Evolutionary conservation across 2,797 vertebrate species (phyloP).

Genomic region (Girardinus metallicus): DNA sequence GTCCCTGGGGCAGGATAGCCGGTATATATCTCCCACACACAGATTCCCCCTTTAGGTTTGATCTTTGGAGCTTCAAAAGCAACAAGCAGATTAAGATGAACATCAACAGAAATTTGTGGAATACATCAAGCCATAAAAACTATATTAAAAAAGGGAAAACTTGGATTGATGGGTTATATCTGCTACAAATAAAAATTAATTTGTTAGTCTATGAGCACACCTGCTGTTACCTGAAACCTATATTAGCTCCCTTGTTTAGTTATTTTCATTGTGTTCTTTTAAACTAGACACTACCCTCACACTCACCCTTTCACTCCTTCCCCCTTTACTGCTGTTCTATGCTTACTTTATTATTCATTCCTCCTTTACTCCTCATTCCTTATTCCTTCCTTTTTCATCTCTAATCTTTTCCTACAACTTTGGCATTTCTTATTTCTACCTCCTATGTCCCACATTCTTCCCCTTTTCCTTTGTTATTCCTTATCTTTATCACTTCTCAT

Average conservation of each 20-base stretch:
- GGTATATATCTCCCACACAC: conserved; percentile 42
- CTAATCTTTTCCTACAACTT: neutral
- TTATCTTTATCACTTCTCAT: neutral
- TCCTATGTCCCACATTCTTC: neutral
- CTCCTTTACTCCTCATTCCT: neutral
- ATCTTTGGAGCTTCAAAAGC: conserved; percentile 21
- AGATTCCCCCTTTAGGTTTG: conserved; percentile 32
- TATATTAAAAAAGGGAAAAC: neutral
- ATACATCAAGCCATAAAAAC: conserved; percentile 19
- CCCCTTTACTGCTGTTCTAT: neutral
- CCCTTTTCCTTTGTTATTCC: neutral
- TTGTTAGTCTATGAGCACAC: neutral
- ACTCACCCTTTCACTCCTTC: neutral
- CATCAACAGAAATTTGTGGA: conserved; percentile 28
- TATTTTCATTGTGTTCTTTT: neutral
- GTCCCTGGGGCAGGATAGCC: conserved; percentile 49
- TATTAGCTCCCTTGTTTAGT: neutral
- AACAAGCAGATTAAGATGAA: conserved; percentile 2
- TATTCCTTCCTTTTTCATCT: neutral
- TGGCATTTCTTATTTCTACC: neutral
- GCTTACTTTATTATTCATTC: neutral
- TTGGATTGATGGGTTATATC: neutral
- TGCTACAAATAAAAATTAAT: neutral
- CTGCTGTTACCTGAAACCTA: neutral
- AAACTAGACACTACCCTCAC: neutral